A percentile compares a stretch with the other conserved stretches of the same genome.
These are phyloP conservation scores for Apis dorsata DNA, from an alignment of 1,140 invertebrate species.

Conservation along the genomic window DNA sequence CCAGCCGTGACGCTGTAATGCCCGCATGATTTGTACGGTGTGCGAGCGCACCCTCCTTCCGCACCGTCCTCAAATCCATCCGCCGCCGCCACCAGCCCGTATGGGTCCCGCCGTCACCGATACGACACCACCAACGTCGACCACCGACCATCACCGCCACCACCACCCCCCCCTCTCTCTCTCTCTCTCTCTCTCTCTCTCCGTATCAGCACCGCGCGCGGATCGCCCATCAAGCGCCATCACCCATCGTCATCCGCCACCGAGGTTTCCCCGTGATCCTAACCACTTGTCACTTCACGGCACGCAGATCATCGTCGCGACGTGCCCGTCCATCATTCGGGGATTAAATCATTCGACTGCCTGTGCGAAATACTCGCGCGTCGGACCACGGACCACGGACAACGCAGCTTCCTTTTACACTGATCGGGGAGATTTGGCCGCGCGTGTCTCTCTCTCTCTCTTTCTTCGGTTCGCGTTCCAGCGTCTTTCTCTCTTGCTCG, in stretches of 20 bases:
- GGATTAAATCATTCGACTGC: conserved; percentile 77
- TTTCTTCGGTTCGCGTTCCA: no score
- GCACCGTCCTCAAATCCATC: conserved; percentile 62
- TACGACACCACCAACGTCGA: conserved; percentile 43
- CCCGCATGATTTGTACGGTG: conserved; percentile 79
- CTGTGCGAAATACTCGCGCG: conserved; percentile 55
- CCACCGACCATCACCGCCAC: conserved; percentile 1
- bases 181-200: neutral
- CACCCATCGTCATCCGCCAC: conserved; percentile 58
- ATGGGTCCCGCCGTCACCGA: conserved; percentile 48
- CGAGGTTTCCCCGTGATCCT: conserved; percentile 77
- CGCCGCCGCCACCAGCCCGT: conserved; percentile 24
- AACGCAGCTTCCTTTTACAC: conserved; percentile 4
- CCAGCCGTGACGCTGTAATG: conserved; percentile 77
- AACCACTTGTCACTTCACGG: conserved; percentile 79
- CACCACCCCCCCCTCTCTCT: no score
- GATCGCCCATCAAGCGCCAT: conserved; percentile 32
- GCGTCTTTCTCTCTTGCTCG: no score
- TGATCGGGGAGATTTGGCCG: neutral
- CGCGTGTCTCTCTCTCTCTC: neutral
- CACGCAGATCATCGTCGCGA: conserved; percentile 82
- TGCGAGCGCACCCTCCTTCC: conserved; percentile 59
- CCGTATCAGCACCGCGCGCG: conserved; percentile 22
- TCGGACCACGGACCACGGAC: conserved; percentile 29
- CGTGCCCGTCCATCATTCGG: conserved; percentile 80